Conservation (phyloP, 2,797 vertebrate species). For the Oreochromis grahami region DNA sequence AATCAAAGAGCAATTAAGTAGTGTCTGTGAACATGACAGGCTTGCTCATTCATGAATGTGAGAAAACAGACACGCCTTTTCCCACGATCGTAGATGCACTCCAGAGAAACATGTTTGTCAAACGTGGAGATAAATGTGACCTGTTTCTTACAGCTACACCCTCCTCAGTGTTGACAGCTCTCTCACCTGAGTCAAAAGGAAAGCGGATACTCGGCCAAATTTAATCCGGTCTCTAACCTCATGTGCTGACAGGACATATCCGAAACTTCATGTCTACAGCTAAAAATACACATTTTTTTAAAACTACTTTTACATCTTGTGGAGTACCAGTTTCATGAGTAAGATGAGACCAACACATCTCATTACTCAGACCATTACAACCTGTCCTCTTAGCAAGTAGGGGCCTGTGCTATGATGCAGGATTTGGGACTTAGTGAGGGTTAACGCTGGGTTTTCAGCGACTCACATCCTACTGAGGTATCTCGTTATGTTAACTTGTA, state of each 20-base stretch:
- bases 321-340: background rate
- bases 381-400: background rate
- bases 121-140: background rate
- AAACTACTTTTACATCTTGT: background rate
- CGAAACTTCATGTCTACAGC: background rate
- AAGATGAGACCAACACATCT: background rate
- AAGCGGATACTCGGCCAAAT: background rate
- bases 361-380: background rate
- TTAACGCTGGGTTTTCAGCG: background rate
- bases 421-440: background rate
- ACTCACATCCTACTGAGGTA: background rate
- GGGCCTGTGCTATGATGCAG: background rate
- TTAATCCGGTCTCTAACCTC: background rate
- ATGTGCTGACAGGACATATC: background rate
- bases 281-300: fast-evolving
- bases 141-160: slow-evolving; percentile 5
- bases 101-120: slow-evolving; percentile 50
- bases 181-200: background rate
- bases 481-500: background rate
- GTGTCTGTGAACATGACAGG: background rate
- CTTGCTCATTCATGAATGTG: background rate
- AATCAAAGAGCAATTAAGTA: background rate
- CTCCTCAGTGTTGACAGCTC: background rate
- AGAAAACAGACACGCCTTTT: slow-evolving; percentile 20
- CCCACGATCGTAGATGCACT: background rate